These are phyloP conservation scores for Eurytemora carolleeae DNA, from an alignment of 1,140 invertebrate species.

Conservation along the genomic window DNA sequence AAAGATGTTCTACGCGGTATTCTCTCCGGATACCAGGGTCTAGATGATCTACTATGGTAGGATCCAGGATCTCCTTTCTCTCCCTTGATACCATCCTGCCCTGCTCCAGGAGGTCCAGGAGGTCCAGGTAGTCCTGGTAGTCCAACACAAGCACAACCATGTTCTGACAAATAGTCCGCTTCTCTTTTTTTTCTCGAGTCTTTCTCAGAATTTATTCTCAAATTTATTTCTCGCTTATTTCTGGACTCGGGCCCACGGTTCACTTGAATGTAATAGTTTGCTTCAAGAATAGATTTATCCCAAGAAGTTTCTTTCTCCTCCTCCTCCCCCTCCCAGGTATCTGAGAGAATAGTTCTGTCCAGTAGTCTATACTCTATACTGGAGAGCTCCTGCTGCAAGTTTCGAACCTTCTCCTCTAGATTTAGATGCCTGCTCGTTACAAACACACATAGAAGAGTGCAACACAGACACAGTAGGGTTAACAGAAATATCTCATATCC, in stretches of 20 bases:
- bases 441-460: not conserved
- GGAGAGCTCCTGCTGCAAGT: not conserved
- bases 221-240: too few relatives aligned
- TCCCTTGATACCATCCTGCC: not conserved
- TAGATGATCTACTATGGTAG: too few relatives aligned
- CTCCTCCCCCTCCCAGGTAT: not conserved
- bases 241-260: not conserved
- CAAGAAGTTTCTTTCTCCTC: not conserved
- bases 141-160: too few relatives aligned
- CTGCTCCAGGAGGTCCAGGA: not conserved
- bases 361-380: not conserved
- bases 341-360: too few relatives aligned
- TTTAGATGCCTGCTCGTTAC: not conserved
- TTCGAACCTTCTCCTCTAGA: not conserved
- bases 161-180: too few relatives aligned
- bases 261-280: not conserved
- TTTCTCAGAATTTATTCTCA: too few relatives aligned
- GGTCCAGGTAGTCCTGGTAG: not conserved
- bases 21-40: too few relatives aligned
- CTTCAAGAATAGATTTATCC: not conserved
- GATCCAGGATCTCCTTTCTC: not conserved
- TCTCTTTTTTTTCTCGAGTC: too few relatives aligned
- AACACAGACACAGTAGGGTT: not conserved
- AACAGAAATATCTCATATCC: not conserved
- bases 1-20: conserved; percentile 6